Evolutionary conservation across 2,888 invertebrate genomes (phyloP), one percentile per base, ranked within the genome.

Genomic region (Chydorus sphaericus): DNA sequence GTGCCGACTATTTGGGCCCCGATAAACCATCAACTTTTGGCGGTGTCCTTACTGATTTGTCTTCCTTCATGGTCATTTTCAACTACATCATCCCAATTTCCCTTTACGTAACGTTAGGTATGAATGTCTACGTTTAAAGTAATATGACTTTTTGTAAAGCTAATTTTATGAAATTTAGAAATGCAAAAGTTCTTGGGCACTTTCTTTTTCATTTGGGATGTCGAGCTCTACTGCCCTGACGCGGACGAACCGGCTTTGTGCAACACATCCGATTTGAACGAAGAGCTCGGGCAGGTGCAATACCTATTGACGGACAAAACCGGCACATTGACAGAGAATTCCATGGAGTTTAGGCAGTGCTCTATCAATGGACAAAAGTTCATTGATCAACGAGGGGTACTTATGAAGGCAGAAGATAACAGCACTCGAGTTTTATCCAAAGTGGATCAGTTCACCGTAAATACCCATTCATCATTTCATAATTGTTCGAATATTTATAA

Each of bases 31-130:
- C 18, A 7, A 26, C 44, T 14, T 11, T 44, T 6, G 44, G 23
- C 23, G 26, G 55, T 54, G 50, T 73, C 5, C 7, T 75, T n/a
- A 66, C 68, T 63, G 81, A 83, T 62, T 71, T 81, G 60, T 73
- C 86, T 38, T 79, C 81, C 0, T 89, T 86, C 67, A 68, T 84
- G 59, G 75, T 88, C 49, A 73, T 89, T 2, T 85, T 81, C 67
- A 89, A 85, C 68, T 89, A 89, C 65, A 78, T 87, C 60, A 83
- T 89, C 59, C 89, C 89, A 1, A 88, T 90, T 69, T 89, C 89
- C 4, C 71, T 90, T 54, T 89, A 89, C 65, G 87, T 88, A 26
- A 87, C 88, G 2, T 80, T 88, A 59, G 88, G 88, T 77, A 71
- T n/a, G n/a, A n/a, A n/a, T n/a, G n/a, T n/a, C n/a, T n/a, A 38